Conservation (phyloP, 2,888 invertebrate genomes). For the Ypsolopha sequella region DNA sequence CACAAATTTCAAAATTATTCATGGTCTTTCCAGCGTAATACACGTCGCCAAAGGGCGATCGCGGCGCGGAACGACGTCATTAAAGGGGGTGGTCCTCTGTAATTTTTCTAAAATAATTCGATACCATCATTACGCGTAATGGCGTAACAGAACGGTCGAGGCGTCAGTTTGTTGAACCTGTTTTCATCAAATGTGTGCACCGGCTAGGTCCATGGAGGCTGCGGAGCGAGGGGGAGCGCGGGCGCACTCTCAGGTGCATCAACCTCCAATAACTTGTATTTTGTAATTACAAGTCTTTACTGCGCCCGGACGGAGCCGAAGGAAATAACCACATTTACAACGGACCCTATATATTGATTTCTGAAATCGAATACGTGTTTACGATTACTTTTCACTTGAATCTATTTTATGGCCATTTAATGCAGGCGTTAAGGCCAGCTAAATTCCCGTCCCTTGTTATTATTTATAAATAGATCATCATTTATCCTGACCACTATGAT, state of each 20-base stretch:
- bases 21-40: slow-evolving; percentile 21
- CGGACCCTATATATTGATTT: slow-evolving; percentile 40
- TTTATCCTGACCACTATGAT: no score
- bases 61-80: slow-evolving; percentile 28
- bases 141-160: slow-evolving; percentile 44
- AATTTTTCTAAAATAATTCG: slow-evolving; percentile 44
- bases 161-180: slow-evolving; percentile 63
- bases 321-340: slow-evolving; percentile 53
- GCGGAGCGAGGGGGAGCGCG: slow-evolving; percentile 23
- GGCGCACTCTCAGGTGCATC: slow-evolving; percentile 43
- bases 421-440: no score
- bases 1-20: slow-evolving; percentile 12
- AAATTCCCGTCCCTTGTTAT: no score
- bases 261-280: slow-evolving; percentile 66
- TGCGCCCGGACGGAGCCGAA: slow-evolving; percentile 48
- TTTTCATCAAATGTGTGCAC: slow-evolving; percentile 53
- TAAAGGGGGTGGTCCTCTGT: slow-evolving; percentile 21
- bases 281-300: slow-evolving; percentile 65
- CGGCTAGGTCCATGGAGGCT: slow-evolving; percentile 23
- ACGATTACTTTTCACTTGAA: slow-evolving; percentile 17
- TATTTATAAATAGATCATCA: no score
- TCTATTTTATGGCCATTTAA: neutral
- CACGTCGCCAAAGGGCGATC: slow-evolving; percentile 24
- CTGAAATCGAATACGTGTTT: slow-evolving; percentile 29
- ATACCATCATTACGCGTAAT: slow-evolving; percentile 47